Conservation (phyloP, 2,113 vertebrate species). For the Lutjanus erythropterus region DNA sequence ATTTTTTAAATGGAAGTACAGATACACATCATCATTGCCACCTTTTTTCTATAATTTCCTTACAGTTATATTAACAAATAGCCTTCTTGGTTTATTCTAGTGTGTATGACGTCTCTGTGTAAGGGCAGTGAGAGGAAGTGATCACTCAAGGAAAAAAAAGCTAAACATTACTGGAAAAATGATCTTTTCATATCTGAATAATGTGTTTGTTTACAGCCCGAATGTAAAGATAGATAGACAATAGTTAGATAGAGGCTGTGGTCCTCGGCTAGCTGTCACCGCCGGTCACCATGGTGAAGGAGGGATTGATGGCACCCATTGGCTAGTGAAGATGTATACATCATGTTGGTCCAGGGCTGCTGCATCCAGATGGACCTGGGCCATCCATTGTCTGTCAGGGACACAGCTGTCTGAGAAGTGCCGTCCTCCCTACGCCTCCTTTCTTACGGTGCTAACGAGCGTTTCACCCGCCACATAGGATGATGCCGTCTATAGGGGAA, state of each 20-base stretch:
- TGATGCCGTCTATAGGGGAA: conserved; percentile 14
- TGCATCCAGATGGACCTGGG: conserved; percentile 96
- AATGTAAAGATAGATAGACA: conserved; percentile 8
- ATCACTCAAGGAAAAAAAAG: no score
- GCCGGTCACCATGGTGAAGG: conserved; percentile 87
- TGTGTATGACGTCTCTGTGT: not conserved
- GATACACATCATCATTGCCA: not conserved
- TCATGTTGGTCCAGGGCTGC: conserved; percentile 96
- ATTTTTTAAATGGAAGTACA: no score
- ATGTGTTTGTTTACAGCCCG: conserved; percentile 6
- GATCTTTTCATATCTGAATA: not conserved
- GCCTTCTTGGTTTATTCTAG: not conserved
- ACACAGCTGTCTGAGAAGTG: conserved; percentile 94
- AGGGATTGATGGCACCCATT: conserved; percentile 95
- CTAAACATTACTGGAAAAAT: not conserved
- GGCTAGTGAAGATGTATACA: conserved; percentile 96
- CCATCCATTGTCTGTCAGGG: conserved; percentile 99
- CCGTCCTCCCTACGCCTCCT: conserved; percentile 57
- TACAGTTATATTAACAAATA: not conserved
- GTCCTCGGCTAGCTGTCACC: conserved; percentile 86
- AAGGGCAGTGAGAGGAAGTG: not conserved
- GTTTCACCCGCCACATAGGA: conserved; percentile 34
- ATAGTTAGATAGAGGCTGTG: conserved; percentile 67
- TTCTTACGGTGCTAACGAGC: conserved; percentile 55
- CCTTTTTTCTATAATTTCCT: not conserved